These are phyloP conservation scores for Euura lappo DNA, from an alignment of 1,140 invertebrate genomes.

Conservation along the genomic window DNA sequence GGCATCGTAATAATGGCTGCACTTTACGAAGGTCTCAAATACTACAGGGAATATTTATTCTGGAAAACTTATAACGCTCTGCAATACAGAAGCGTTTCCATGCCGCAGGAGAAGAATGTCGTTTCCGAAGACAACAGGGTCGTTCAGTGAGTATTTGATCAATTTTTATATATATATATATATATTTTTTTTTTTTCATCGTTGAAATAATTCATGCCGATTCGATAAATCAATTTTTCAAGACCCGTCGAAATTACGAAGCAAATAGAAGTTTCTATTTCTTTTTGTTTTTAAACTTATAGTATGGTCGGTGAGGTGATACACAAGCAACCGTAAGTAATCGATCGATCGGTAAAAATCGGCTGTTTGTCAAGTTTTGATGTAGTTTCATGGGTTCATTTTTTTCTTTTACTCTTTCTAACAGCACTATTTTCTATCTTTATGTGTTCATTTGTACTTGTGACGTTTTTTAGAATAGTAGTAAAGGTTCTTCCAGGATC, in stretches of 20 bases:
- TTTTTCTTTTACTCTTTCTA: background rate
- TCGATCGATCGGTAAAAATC: background rate
- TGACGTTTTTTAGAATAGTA: too few relatives aligned
- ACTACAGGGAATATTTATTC: conserved; percentile 84
- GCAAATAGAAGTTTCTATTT: background rate
- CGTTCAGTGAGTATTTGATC: conserved; percentile 69
- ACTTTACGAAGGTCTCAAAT: conserved; percentile 91
- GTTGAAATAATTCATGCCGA: too few relatives aligned
- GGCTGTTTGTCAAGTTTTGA: conserved; percentile 10
- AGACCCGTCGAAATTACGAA: background rate
- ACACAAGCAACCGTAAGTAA: conserved; percentile 76
- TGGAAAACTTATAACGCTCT: conserved; percentile 80
- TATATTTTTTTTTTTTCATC: too few relatives aligned
- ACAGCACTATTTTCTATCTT: conserved; percentile 10
- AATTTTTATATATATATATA: too few relatives aligned
- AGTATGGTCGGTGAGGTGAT: conserved; percentile 74
- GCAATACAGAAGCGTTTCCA: conserved; percentile 73
- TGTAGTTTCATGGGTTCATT: background rate
- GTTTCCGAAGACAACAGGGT: conserved; percentile 71
- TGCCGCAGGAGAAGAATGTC: conserved; percentile 72
- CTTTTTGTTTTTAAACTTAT: conserved; percentile 43
- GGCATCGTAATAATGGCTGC: conserved; percentile 85
- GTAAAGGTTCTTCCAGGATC: too few relatives aligned
- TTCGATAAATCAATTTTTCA: too few relatives aligned
- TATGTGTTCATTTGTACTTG: background rate